Evolutionary conservation across 2,797 vertebrate species (phyloP), one percentile per base, ranked within the genome.

Genomic region (Lepilemur septentrionalis): DNA sequence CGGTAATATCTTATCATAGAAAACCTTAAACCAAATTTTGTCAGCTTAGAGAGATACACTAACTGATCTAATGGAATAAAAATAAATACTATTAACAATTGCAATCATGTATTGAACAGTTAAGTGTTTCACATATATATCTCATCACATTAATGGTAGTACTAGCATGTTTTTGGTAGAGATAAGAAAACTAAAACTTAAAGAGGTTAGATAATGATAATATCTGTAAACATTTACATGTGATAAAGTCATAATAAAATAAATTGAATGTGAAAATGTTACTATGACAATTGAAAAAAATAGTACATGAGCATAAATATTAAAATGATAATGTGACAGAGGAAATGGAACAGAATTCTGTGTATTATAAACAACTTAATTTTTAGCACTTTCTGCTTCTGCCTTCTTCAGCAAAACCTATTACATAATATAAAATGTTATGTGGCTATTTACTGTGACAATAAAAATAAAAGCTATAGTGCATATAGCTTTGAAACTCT

Each of bases 361-460:
- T 92, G 81, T 94, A 88, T 95, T 95, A 82, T 86, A n/a, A 95
- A 30, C 89, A 97, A 96, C 96, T 93, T 93, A 97, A 55, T 38
- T 97, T 97, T 84, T 93, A 93, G 65, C 28, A 46, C 67, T 97
- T 96, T 84, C 15, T 70, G 12, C 11, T 46, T 72, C 28, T 97
- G 57, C 61, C 72, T 93, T 94, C 95, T 89, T 30, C 69, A 85
- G 86, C 73, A 95, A 97, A 87, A 95, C 9, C 11, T 81, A 82
- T 95, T 72, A 38, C 65, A 50, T 63, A 67, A 91, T 93, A 89
- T 97, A 92, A 95, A 76, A 61, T 89, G 46, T 79, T 67, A 72
- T 81, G 4, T 87, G 23, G 5, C 73, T 90, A 55, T 94, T 98
- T 96, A 97, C 65, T 91, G 55, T 96, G 83, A 93, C 57, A 95